Percentiles rank a stretch among this genome's conserved stretches.
phyloP scores from a whole-genome alignment of 2,888 invertebrate genomes.

The Cephus sareptanus region DNA sequence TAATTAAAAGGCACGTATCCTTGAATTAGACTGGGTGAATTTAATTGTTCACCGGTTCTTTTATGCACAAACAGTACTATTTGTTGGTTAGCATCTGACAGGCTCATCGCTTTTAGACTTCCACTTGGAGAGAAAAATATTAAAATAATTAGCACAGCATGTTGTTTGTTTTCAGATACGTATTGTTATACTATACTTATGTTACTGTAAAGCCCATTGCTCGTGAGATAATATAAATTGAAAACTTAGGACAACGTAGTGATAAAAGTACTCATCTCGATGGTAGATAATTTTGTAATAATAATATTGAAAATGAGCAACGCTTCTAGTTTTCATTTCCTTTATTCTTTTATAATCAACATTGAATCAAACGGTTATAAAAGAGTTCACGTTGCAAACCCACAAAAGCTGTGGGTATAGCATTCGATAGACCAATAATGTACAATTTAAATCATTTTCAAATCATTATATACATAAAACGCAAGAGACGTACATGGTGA shows the following conservation, averaged over 20 bases:
- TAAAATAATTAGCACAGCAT: constrained; percentile 15
- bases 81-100: not conserved
- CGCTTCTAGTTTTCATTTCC: not conserved
- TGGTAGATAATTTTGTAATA: not conserved
- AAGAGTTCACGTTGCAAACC: not conserved
- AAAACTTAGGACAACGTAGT: not conserved
- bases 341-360: not conserved
- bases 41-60: not conserved
- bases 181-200: constrained; percentile 18
- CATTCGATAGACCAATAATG: not conserved
- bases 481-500: not conserved
- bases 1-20: not conserved
- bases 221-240: not conserved
- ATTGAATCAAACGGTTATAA: not conserved
- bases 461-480: not conserved
- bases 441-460: not conserved
- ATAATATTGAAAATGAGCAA: not conserved
- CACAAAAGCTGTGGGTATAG: not conserved
- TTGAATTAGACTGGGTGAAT: not conserved
- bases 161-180: constrained; percentile 4
- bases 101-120: not conserved
- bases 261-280: not conserved
- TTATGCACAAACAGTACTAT: not conserved
- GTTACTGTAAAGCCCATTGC: not conserved
- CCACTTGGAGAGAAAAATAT: constrained; percentile 15